Evolutionary conservation across 2,113 vertebrate genomes (phyloP).

Genomic region (Propithecus coquereli): DNA sequence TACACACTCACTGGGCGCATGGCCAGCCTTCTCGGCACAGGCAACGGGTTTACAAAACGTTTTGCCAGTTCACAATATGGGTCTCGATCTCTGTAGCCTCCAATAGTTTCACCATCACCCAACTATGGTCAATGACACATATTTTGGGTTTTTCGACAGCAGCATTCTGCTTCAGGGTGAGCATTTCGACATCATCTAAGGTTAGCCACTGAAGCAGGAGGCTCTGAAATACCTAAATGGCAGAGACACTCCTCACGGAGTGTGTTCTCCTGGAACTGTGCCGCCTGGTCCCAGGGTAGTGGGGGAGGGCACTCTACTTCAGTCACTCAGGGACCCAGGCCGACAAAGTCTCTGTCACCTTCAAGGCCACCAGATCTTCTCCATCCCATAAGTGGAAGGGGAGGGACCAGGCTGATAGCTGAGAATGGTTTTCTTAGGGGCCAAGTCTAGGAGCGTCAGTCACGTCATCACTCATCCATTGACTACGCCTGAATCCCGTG

Average conservation of each 20-base stretch:
- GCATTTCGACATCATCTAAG: neutral
- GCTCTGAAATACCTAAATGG: neutral
- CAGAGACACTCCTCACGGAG: neutral
- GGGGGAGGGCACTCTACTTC: neutral
- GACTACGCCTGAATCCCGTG: neutral
- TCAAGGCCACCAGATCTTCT: neutral
- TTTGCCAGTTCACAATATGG: neutral
- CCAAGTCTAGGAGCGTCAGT: neutral
- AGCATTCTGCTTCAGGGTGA: neutral
- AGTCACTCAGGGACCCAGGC: neutral
- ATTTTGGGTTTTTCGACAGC: neutral
- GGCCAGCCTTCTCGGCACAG: no score
- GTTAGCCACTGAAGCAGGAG: neutral
- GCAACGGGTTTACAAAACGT: neutral
- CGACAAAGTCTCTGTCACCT: neutral
- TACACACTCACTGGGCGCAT: neutral
- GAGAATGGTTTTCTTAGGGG: neutral
- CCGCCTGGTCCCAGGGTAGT: neutral
- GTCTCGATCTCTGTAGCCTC: neutral
- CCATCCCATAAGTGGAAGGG: neutral
- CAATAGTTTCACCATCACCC: neutral
- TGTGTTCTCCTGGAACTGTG: neutral
- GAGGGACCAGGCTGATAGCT: neutral
- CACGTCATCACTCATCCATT: neutral
- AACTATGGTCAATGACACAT: neutral